Evolutionary conservation across 1,140 invertebrate species (phyloP).

Genomic region (Drosophila punjabiensis): DNA sequence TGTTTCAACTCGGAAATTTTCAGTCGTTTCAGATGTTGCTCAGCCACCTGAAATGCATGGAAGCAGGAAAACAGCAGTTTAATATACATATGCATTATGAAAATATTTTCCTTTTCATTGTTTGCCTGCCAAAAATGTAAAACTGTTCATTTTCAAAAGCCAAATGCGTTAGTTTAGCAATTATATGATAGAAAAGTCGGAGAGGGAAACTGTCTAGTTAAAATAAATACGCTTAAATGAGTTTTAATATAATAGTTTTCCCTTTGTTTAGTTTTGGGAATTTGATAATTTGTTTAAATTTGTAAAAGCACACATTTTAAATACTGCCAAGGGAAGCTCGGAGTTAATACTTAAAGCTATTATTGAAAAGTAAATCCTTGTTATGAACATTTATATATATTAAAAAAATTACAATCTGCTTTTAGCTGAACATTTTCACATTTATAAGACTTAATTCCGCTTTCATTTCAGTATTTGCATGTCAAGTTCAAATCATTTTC

Average conservation of each 20-base stretch:
- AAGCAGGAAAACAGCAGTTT: constrained; percentile 48
- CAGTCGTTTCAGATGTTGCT: constrained; percentile 29
- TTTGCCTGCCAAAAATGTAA: constrained; percentile 21
- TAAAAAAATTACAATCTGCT: background rate
- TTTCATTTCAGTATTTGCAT: constrained; percentile 23
- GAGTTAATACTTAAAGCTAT: background rate
- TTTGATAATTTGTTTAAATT: background rate
- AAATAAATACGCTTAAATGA: constrained; percentile 25
- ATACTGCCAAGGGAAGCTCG: too few relatives aligned
- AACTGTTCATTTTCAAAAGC: constrained; percentile 14
- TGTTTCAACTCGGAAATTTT: constrained; percentile 29
- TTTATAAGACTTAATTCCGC: background rate
- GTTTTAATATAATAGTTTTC: background rate
- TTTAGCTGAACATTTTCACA: background rate
- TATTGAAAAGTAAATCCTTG: background rate
- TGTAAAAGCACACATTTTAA: background rate
- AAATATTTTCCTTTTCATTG: constrained; percentile 41
- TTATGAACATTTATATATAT: too few relatives aligned
- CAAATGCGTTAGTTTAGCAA: constrained; percentile 22
- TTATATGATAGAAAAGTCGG: constrained; percentile 6
- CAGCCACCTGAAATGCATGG: constrained; percentile 52
- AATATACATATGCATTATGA: constrained; percentile 50
- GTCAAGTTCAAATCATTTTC: constrained; percentile 50
- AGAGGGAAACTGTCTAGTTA: constrained; percentile 11
- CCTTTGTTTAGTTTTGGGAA: background rate